Evolutionary conservation across 2,797 vertebrate species (phyloP).

Genomic region (Clarias pachynema): DNA sequence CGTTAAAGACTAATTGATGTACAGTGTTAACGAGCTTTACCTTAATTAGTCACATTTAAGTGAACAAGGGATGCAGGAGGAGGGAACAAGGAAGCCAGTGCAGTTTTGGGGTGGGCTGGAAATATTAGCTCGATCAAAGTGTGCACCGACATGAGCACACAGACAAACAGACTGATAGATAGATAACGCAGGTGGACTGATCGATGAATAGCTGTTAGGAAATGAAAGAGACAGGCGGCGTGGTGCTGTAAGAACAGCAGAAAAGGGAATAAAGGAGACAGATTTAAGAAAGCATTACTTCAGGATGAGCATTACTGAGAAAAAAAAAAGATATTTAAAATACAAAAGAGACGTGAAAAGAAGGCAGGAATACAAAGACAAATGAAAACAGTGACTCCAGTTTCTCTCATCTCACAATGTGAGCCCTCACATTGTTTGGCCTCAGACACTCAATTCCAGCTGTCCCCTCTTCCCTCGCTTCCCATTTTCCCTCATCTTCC

Average conservation of each 20-base stretch:
- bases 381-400: slow-evolving; percentile 67
- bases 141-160: slow-evolving; percentile 22
- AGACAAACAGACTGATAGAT: slow-evolving; percentile 49
- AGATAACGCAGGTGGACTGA: slow-evolving; percentile 34
- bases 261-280: slow-evolving; percentile 22
- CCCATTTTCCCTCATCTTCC: slow-evolving; percentile 19
- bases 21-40: slow-evolving; percentile 81
- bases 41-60: slow-evolving; percentile 81
- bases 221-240: slow-evolving; percentile 46
- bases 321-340: slow-evolving; percentile 60
- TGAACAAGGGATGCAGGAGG: slow-evolving; percentile 65
- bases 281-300: slow-evolving; percentile 60
- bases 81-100: slow-evolving; percentile 57
- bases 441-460: slow-evolving; percentile 64
- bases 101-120: slow-evolving; percentile 60
- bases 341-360: slow-evolving; percentile 24
- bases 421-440: slow-evolving; percentile 61
- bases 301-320: slow-evolving; percentile 37
- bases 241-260: slow-evolving; percentile 23
- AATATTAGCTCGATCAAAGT: slow-evolving; percentile 61
- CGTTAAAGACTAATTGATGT: slow-evolving; percentile 81
- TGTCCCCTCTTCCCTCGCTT: slow-evolving; percentile 46
- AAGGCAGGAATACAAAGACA: slow-evolving; percentile 28
- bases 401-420: slow-evolving; percentile 64
- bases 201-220: slow-evolving; percentile 29